phyloP scores from a whole-genome alignment of 1,140 invertebrate species.

The Eupeodes corollae region DNA sequence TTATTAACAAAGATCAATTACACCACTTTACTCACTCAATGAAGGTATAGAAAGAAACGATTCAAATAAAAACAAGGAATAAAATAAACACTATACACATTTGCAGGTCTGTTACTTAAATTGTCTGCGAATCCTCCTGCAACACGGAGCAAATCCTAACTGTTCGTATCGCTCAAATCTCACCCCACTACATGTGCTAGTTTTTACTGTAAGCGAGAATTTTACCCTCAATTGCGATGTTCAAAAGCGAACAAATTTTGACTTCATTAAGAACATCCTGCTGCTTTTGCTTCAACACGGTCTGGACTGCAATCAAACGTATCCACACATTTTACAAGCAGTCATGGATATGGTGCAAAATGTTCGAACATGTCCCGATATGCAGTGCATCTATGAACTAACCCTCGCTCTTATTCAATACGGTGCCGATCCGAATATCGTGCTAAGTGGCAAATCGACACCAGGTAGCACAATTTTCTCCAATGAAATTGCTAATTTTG shows the following conservation, averaged over 20 bases:
- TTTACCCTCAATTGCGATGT: conserved; percentile 52
- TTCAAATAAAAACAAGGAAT: neutral
- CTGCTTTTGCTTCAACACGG: conserved; percentile 56
- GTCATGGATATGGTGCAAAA: conserved; percentile 60
- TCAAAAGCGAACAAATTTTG: conserved; percentile 52
- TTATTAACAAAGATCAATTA: conserved; percentile 63
- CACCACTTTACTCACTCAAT: conserved; percentile 64
- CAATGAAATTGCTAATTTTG: conserved; percentile 31
- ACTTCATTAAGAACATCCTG: conserved; percentile 54
- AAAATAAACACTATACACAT: conserved; percentile 1
- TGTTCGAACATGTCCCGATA: conserved; percentile 49
- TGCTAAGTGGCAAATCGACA: conserved; percentile 40
- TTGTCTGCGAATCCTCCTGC: conserved; percentile 55
- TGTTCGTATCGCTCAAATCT: conserved; percentile 57
- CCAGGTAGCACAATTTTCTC: conserved; percentile 33
- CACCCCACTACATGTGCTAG: conserved; percentile 59
- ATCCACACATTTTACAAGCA: conserved; percentile 55
- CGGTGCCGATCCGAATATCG: conserved; percentile 52
- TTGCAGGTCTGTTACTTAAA: conserved; percentile 60
- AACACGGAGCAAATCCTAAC: conserved; percentile 61
- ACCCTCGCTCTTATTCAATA: conserved; percentile 54
- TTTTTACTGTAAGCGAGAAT: conserved; percentile 62
- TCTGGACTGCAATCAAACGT: conserved; percentile 51
- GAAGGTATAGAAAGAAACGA: conserved; percentile 42
- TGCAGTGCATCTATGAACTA: conserved; percentile 57